Evolutionary conservation across 2,113 vertebrate genomes (phyloP).

Genomic region (Microtus oregoni): DNA sequence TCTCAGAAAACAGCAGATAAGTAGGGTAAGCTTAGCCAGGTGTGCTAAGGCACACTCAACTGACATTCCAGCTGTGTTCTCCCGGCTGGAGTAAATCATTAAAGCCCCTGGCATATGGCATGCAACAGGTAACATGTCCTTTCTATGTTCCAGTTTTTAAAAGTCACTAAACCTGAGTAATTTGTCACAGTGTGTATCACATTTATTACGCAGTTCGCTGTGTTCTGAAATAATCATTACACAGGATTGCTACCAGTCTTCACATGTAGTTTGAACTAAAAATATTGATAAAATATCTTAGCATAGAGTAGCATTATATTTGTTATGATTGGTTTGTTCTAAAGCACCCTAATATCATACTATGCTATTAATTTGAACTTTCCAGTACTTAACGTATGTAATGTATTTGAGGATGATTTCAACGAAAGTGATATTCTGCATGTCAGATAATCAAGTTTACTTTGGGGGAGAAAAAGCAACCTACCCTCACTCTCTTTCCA

Average conservation of each 20-base stretch:
- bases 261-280: neutral
- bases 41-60: neutral
- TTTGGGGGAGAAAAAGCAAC: conserved; percentile 17
- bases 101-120: neutral
- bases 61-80: neutral
- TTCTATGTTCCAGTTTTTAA: neutral
- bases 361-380: neutral
- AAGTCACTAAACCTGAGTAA: neutral
- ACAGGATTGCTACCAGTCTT: neutral
- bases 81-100: neutral
- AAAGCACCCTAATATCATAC: neutral
- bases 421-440: conserved; percentile 38
- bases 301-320: neutral
- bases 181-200: neutral
- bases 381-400: neutral
- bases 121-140: neutral
- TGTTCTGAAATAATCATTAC: neutral
- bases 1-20: neutral
- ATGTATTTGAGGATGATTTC: conserved; percentile 26
- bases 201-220: neutral
- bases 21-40: neutral
- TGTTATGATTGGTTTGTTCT: neutral
- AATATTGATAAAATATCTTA: neutral
- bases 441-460: neutral
- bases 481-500: neutral